Conservation (phyloP, 1,140 invertebrate species). For the Metopolophium dirhodum region DNA sequence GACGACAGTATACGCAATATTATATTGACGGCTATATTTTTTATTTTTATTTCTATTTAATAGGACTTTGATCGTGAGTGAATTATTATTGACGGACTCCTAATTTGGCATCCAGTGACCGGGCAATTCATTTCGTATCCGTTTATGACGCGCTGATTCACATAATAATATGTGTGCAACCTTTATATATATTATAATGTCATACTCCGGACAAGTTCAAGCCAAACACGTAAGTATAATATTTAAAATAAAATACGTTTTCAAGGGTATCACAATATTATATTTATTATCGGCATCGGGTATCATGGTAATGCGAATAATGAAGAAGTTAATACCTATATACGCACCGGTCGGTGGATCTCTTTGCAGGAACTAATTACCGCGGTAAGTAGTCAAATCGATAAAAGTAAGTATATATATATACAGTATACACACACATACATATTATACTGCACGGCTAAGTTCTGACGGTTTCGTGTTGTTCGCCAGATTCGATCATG, state of each 20-base stretch:
- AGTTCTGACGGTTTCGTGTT: background rate
- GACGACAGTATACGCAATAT: background rate
- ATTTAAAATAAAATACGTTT: background rate
- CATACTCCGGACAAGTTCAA: constrained; percentile 11
- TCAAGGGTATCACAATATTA: background rate
- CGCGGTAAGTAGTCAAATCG: background rate
- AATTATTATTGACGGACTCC: constrained; percentile 25
- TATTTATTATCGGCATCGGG: background rate
- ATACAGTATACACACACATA: no score
- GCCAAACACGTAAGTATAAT: background rate
- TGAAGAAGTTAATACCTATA: background rate
- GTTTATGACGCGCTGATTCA: background rate
- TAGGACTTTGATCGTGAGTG: background rate
- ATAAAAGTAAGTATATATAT: background rate
- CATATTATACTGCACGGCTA: background rate
- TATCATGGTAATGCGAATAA: background rate
- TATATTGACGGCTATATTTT: background rate
- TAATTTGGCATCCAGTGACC: constrained; percentile 27
- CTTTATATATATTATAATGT: background rate
- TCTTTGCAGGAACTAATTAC: constrained; percentile 8
- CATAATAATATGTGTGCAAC: constrained; percentile 14
- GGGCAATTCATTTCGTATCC: background rate
- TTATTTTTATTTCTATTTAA: background rate
- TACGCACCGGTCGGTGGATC: background rate
- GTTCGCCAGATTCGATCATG: background rate